phyloP scores from a whole-genome alignment of 2,113 vertebrate genomes.

The Siniperca chuatsi region DNA sequence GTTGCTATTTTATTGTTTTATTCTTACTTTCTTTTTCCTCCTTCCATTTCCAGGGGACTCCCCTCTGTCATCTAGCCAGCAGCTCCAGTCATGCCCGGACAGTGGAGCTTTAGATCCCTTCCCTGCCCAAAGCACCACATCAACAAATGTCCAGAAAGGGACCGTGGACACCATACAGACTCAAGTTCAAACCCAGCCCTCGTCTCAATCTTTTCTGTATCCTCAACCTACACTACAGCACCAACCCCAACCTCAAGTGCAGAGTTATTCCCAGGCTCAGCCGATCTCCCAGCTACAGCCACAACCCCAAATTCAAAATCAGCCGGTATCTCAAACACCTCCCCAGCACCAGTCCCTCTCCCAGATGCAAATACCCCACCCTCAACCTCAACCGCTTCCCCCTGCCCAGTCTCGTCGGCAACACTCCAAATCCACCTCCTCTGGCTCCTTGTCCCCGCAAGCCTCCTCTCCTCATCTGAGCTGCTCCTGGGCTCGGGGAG shows the following conservation, averaged over 20 bases:
- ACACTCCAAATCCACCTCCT: constrained; percentile 85
- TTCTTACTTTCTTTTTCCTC: constrained; percentile 69
- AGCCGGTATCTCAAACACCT: constrained; percentile 22
- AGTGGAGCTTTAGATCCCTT: constrained; percentile 43
- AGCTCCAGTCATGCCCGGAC: constrained; percentile 54
- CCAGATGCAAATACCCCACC: constrained; percentile 38
- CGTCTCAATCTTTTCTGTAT: constrained; percentile 50
- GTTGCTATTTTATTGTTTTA: neutral
- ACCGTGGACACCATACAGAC: constrained; percentile 31
- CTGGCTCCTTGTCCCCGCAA: constrained; percentile 77
- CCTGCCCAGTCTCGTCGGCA: constrained; percentile 40
- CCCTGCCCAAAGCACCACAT: constrained; percentile 48
- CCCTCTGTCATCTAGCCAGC: constrained; percentile 64
- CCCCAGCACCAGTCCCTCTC: constrained; percentile 35
- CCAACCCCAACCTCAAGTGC: constrained; percentile 50
- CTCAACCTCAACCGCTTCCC: constrained; percentile 26
- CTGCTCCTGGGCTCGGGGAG: constrained; percentile 89
- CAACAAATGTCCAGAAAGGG: constrained; percentile 61
- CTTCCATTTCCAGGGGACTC: constrained; percentile 56
- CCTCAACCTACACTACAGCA: constrained; percentile 37
- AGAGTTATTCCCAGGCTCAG: constrained; percentile 49
- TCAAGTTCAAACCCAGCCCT: constrained; percentile 44
- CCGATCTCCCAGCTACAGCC: constrained; percentile 40
- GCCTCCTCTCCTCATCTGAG: constrained; percentile 82
- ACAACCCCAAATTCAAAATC: constrained; percentile 48